These are phyloP conservation scores for Lobophora halterata DNA, from an alignment of 2,888 invertebrate species.

Conservation along the genomic window DNA sequence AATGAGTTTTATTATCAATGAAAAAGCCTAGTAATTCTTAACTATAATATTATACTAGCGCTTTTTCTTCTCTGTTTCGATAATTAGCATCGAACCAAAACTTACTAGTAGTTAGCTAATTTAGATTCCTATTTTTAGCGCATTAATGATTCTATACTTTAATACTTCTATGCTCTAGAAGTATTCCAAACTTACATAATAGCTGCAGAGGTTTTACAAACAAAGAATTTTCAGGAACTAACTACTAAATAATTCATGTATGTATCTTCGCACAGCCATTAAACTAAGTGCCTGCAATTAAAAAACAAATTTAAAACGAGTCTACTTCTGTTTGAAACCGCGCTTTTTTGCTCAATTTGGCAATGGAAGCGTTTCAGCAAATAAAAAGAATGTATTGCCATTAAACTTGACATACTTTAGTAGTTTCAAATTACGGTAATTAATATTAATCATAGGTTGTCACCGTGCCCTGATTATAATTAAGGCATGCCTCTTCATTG, in stretches of 20 bases:
- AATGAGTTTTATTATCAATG: too few relatives aligned
- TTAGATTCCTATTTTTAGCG: too few relatives aligned
- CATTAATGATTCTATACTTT: too few relatives aligned
- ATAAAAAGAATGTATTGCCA: slow-evolving; percentile 14
- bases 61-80: too few relatives aligned
- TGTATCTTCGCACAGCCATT: slow-evolving; percentile 21
- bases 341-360: slow-evolving; percentile 23
- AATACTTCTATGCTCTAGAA: too few relatives aligned
- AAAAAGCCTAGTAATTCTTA: too few relatives aligned
- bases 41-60: too few relatives aligned
- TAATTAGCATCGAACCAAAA: too few relatives aligned
- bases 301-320: slow-evolving; percentile 24
- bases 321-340: slow-evolving; percentile 13
- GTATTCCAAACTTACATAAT: too few relatives aligned
- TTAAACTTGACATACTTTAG: slow-evolving; percentile 14
- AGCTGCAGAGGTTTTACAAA: neutral
- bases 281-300: slow-evolving; percentile 27
- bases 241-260: slow-evolving; percentile 13
- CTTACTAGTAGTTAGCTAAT: too few relatives aligned
- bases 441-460: slow-evolving; percentile 42
- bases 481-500: too few relatives aligned
- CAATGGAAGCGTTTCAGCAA: slow-evolving; percentile 17
- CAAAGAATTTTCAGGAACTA: slow-evolving; percentile 12
- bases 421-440: slow-evolving; percentile 37
- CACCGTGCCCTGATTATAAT: slow-evolving; percentile 40